These are phyloP conservation scores for Ridgeia piscesae DNA, from an alignment of 1,140 invertebrate genomes.

Conservation along the genomic window DNA sequence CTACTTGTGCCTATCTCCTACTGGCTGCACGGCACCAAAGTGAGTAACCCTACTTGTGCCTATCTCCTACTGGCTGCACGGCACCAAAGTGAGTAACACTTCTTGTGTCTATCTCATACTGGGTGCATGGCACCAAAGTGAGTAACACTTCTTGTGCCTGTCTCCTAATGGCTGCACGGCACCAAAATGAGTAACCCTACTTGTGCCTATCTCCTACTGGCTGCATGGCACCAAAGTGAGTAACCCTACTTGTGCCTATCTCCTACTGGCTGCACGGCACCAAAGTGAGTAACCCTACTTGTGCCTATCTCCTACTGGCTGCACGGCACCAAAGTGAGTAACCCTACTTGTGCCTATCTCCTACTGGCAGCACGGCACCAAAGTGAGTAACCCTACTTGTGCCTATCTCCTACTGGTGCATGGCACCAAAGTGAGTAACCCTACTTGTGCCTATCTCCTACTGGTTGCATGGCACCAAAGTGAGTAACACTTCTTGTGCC, in stretches of 20 bases:
- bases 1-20: slow-evolving; percentile 50
- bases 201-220: slow-evolving; percentile 50
- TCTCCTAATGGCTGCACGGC: slow-evolving; percentile 47
- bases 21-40: slow-evolving; percentile 39
- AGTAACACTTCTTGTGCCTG: slow-evolving; percentile 45
- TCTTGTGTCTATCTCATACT: slow-evolving; percentile 48
- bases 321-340: slow-evolving; percentile 32
- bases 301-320: slow-evolving; percentile 50
- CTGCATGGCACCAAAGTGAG: slow-evolving; percentile 36
- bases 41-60: slow-evolving; percentile 43
- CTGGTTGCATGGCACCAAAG: no score
- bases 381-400: slow-evolving; percentile 38
- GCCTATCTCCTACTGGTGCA: slow-evolving; percentile 50
- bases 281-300: slow-evolving; percentile 36
- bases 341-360: slow-evolving; percentile 47
- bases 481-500: slow-evolving; percentile 47
- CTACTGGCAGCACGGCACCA: slow-evolving; percentile 42
- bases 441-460: no score
- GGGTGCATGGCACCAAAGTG: slow-evolving; percentile 37
- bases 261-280: slow-evolving; percentile 44
- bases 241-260: slow-evolving; percentile 46
- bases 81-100: slow-evolving; percentile 33
- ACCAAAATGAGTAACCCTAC: slow-evolving; percentile 32
- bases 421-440: no score
- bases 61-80: slow-evolving; percentile 47